phyloP scores from a whole-genome alignment of 2,797 vertebrate species.

The Sandelia bainsii region DNA sequence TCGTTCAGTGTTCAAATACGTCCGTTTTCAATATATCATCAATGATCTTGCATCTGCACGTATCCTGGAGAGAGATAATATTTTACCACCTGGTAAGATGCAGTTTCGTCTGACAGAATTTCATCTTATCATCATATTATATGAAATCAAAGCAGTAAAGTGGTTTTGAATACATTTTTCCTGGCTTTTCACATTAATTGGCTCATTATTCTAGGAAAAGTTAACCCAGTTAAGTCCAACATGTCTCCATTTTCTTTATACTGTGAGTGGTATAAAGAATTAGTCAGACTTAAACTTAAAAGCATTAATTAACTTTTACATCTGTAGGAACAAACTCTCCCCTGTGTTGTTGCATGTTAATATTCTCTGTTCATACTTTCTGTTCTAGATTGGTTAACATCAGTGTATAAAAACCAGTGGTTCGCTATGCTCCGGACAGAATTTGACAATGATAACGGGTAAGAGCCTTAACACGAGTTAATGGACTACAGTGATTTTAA shows the following conservation, averaged over 20 bases:
- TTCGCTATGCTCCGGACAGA: constrained; percentile 97
- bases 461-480: constrained; percentile 57
- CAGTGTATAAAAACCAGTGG: constrained; percentile 97
- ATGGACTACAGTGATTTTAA: background rate
- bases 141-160: background rate
- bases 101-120: background rate
- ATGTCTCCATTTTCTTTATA: no score
- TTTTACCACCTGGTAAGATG: constrained; percentile 90
- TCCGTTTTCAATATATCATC: constrained; percentile 96
- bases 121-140: no score
- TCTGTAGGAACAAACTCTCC: background rate
- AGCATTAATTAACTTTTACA: background rate
- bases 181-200: background rate
- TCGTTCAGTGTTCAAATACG: constrained; percentile 87
- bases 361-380: constrained; percentile 5
- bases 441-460: constrained; percentile 97
- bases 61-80: constrained; percentile 93
- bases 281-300: background rate
- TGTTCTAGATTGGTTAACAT: constrained; percentile 90
- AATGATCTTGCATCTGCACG: constrained; percentile 96
- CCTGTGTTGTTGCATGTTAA: constrained; percentile 27
- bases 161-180: background rate
- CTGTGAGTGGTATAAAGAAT: background rate
- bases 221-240: background rate
- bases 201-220: background rate